Evolutionary conservation across 92 coral and sea anemone genomes (phyloP), one percentile per base, ranked within the genome.

Genomic region (Siderastrea siderea): DNA sequence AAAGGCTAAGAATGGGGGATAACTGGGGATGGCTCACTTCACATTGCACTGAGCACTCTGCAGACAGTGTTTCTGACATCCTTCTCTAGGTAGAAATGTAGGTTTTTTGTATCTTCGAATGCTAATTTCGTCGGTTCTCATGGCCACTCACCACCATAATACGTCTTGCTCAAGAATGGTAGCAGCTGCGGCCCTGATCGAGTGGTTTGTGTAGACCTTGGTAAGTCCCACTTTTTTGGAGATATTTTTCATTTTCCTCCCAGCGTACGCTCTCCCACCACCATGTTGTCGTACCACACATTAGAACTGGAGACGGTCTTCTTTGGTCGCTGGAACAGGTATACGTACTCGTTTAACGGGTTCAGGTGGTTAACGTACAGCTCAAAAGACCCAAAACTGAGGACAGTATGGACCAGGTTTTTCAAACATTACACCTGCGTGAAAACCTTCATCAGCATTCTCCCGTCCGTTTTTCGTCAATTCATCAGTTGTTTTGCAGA

Each of bases 301-400:
- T 83, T 47, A 44, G 4, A 10, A 4, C 78, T 11, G 44, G 50
- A 48, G 17, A 62, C 76, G 11, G 85, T 75, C 74, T 47, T 92
- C 86, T 92, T 89, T 55, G 95, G 88, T 53, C 88, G 60, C 70
- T 89, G 95, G 54, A 92, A 92, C 44, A 92, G 66, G 38, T 26
- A 26, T 26, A 26, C 38, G 62, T 63, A 83, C 67, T 69, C 76
- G 79, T 92, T 92, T 15, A 15, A 1, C 14, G 94, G 94, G 52
- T 89, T 92, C 47, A 92, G 82, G 47, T 79, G 95, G 26, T 64
- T 55, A 12, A 92, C 7, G 53, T 91, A 91, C 54, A 62, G 80
- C 79, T 86, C 90, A 9, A 86, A 76, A 0, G 89, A 26, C 38
- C 38, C 38, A 89, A 46, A 74, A 83, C 53, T 79, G 87, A 77